Evolutionary conservation across 2,888 invertebrate species (phyloP).

Genomic region (Panzeria rudis): DNA sequence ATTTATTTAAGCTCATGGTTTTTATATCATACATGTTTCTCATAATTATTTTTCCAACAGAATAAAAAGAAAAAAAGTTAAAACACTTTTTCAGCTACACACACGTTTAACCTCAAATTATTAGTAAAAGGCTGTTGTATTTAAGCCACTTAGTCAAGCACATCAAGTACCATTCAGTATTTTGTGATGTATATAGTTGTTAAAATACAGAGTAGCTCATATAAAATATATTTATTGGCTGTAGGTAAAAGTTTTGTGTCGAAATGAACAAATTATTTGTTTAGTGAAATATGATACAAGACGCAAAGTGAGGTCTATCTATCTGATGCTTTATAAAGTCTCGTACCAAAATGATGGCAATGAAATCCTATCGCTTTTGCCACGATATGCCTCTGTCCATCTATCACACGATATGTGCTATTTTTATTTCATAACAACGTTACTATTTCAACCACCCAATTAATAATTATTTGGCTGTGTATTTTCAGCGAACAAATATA

Average conservation of each 20-base stretch:
- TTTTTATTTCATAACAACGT: too few species aligned
- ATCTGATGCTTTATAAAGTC: too few species aligned
- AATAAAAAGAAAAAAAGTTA: neutral
- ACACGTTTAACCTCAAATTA: conserved; percentile 54
- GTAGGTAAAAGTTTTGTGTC: neutral
- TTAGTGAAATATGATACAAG: too few species aligned
- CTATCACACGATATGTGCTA: neutral
- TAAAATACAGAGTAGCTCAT: conserved; percentile 22
- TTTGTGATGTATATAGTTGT: conserved; percentile 52
- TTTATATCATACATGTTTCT: neutral
- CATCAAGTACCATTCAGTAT: conserved; percentile 63
- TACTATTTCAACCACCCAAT: conserved; percentile 4
- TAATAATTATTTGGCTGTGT: neutral
- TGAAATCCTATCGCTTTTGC: too few species aligned
- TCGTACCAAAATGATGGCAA: too few species aligned
- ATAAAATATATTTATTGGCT: conserved; percentile 15
- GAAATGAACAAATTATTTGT: too few species aligned
- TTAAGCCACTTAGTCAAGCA: conserved; percentile 68
- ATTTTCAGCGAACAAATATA: neutral
- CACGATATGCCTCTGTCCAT: too few species aligned
- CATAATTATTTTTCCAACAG: neutral
- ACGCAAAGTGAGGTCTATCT: too few species aligned
- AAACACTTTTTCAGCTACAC: conserved; percentile 39
- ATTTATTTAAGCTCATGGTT: conserved; percentile 21
- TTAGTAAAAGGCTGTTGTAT: conserved; percentile 31